A percentile compares a stretch with the other conserved stretches of the same genome.
These are phyloP conservation scores for Thalassarche chlororhynchos DNA, from an alignment of 2,113 vertebrate species.

Conservation along the genomic window DNA sequence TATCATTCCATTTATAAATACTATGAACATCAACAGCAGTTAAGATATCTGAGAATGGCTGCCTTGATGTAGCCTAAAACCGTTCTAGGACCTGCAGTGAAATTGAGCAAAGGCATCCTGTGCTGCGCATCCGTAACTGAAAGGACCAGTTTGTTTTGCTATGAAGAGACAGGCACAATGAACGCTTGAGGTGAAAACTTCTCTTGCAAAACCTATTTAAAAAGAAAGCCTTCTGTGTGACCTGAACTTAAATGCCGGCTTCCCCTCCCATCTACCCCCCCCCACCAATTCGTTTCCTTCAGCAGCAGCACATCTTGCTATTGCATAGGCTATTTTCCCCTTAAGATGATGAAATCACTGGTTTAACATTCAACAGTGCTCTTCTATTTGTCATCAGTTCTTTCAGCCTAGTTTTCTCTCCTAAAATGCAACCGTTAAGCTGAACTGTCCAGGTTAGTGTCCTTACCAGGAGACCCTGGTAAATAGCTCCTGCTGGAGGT, in stretches of 20 bases:
- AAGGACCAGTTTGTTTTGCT: background rate
- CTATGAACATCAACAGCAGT: background rate
- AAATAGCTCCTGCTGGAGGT: background rate
- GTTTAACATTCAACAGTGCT: background rate
- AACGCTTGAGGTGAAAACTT: background rate
- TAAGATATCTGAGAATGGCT: background rate
- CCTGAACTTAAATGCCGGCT: background rate
- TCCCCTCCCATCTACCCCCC: background rate
- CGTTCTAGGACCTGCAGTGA: background rate
- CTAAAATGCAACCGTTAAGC: background rate
- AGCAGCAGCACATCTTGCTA: background rate
- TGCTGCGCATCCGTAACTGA: background rate
- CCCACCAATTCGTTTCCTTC: background rate
- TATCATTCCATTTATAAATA: constrained; percentile 22
- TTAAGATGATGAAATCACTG: background rate
- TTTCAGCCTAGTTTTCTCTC: background rate
- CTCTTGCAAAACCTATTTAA: background rate
- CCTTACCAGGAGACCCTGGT: background rate
- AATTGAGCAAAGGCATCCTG: background rate
- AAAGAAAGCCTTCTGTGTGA: background rate
- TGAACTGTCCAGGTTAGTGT: background rate
- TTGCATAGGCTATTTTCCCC: background rate
- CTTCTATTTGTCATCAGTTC: background rate
- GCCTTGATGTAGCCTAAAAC: background rate
- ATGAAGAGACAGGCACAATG: background rate